Evolutionary conservation across 2,888 invertebrate species (phyloP).

Genomic region (Dascillus cervinus): DNA sequence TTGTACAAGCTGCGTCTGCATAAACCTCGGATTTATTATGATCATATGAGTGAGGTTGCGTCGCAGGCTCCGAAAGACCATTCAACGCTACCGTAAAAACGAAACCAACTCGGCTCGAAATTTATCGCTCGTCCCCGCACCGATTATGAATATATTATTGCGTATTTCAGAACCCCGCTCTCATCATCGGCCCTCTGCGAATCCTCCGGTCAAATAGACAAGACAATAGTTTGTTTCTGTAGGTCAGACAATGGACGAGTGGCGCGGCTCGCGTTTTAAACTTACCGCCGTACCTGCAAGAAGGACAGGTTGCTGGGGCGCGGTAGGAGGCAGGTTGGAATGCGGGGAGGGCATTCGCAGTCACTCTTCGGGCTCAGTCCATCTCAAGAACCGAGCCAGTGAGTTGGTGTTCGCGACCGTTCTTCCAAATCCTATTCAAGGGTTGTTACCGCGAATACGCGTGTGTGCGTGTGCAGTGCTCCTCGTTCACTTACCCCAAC

Average conservation of each 20-base stretch:
- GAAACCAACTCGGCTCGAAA: constrained; percentile 22
- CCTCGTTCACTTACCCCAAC: too few relatives aligned
- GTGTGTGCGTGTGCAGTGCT: too few relatives aligned
- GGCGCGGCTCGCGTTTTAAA: constrained; percentile 28
- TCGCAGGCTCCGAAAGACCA: constrained; percentile 9
- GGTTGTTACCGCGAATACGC: constrained; percentile 5
- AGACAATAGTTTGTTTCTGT: constrained; percentile 40
- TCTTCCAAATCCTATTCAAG: too few relatives aligned
- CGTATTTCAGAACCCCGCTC: constrained; percentile 34
- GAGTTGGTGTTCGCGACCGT: constrained; percentile 19
- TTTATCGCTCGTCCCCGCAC: constrained; percentile 22
- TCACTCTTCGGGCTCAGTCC: constrained; percentile 37
- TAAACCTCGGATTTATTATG: constrained; percentile 33
- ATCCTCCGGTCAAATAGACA: constrained; percentile 41
- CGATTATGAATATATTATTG: constrained; percentile 36
- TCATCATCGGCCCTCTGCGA: constrained; percentile 30
- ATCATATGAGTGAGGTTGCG: constrained; percentile 26
- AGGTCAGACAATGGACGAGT: constrained; percentile 35
- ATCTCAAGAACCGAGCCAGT: constrained; percentile 35
- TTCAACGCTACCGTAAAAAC: constrained; percentile 17
- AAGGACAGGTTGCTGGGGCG: constrained; percentile 35
- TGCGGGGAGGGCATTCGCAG: constrained; percentile 40
- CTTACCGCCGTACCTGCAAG: constrained; percentile 34
- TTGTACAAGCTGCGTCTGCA: constrained; percentile 27
- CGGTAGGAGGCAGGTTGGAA: constrained; percentile 40